These are phyloP conservation scores for Drosophila punjabiensis DNA, from an alignment of 1,140 invertebrate species.

Conservation along the genomic window DNA sequence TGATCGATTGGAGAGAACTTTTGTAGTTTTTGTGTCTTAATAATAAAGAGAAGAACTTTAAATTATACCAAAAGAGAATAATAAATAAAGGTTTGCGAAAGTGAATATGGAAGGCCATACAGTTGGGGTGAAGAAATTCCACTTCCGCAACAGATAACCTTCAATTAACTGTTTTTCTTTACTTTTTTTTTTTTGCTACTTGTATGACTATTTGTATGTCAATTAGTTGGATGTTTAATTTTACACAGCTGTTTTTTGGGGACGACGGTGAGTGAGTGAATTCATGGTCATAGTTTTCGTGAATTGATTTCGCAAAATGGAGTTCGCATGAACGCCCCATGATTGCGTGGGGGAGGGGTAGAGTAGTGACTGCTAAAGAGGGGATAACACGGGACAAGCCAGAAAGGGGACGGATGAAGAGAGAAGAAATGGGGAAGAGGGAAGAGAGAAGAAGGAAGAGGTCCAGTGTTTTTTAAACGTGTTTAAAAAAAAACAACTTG, in stretches of 20 bases:
- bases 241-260: conserved; percentile 44
- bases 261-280: conserved; percentile 7
- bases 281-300: conserved; percentile 41
- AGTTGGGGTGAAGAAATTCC: conserved; percentile 10
- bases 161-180: conserved; percentile 14
- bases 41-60: not conserved
- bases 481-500: conserved; percentile 67
- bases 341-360: conserved; percentile 7
- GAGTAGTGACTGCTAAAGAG: conserved; percentile 17
- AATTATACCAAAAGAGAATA: not conserved
- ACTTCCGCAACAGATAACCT: conserved; percentile 36
- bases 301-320: conserved; percentile 43
- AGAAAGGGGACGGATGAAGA: not conserved
- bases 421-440: not conserved
- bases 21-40: no score
- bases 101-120: not conserved
- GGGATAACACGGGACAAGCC: not conserved
- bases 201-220: conserved; percentile 22
- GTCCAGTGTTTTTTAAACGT: conserved; percentile 46
- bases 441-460: not conserved
- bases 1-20: no score
- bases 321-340: conserved; percentile 26
- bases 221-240: conserved; percentile 33
- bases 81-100: not conserved
- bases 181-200: not conserved